A percentile compares a stretch with the other conserved stretches of the same genome.
phyloP scores from a whole-genome alignment of 2,797 vertebrate genomes.

The Ptychadena robeensis region DNA sequence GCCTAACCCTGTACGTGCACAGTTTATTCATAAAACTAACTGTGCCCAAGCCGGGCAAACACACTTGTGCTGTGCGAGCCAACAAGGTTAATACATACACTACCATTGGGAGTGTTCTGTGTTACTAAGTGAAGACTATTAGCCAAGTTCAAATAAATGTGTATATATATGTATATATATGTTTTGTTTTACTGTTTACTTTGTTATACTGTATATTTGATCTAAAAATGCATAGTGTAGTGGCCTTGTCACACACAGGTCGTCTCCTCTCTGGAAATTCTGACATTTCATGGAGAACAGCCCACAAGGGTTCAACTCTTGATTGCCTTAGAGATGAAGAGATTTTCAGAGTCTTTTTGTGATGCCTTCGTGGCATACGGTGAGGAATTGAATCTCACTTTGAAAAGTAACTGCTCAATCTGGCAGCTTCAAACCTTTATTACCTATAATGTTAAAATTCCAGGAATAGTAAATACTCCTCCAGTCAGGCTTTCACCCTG shows the following conservation, averaged over 20 bases:
- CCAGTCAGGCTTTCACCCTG: slow-evolving; percentile 23
- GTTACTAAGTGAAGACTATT: not conserved
- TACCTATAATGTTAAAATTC: slow-evolving; percentile 18
- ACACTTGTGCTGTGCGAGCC: too few relatives aligned
- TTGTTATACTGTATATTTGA: too few relatives aligned
- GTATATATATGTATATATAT: too few relatives aligned
- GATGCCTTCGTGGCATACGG: not conserved
- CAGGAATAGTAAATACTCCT: slow-evolving; percentile 9
- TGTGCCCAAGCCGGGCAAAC: too few relatives aligned
- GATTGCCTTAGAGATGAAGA: slow-evolving; percentile 4
- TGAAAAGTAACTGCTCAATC: slow-evolving; percentile 27
- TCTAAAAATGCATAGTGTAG: too few relatives aligned
- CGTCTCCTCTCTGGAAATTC: not conserved
- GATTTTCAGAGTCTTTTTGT: slow-evolving; percentile 10
- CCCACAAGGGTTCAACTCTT: not conserved
- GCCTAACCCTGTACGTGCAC: too few relatives aligned
- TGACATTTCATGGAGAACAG: not conserved
- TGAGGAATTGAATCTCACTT: slow-evolving; percentile 4
- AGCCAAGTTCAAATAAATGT: not conserved
- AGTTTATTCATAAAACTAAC: too few relatives aligned
- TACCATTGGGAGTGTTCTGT: too few relatives aligned
- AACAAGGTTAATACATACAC: too few relatives aligned
- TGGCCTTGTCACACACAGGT: not conserved
- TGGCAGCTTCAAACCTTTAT: slow-evolving; percentile 11
- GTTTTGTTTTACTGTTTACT: not conserved